Evolutionary conservation across 2,113 vertebrate species (phyloP), one percentile per base, ranked within the genome.

Genomic region (Murina feae): DNA sequence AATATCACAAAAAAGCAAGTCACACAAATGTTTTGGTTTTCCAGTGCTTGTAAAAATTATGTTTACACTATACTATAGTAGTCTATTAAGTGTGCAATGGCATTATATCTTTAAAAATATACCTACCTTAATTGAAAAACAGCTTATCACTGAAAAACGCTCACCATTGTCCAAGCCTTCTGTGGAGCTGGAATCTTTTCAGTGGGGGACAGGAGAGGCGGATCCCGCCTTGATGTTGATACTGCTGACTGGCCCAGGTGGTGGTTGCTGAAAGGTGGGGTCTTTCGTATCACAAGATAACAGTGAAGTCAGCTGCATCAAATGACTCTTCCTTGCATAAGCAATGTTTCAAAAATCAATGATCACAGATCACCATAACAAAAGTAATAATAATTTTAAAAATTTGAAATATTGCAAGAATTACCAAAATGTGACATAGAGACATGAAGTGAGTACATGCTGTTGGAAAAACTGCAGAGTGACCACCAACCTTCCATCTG

Each of bases 181-280:
- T 1, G 10, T 30, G 37, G 37, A 63, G 17, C 53, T 81, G 37
- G 16, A 60, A 44, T 32, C 55, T 82, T 82, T 42, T 63, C 17
- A 2, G 16, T 32, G 23, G 25, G 16, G 2, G 14, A 9, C 6
- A 0, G 8, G 12, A 14, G 25, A 11, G 9, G 23, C 9, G 9
- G 37, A 11, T 63, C 17, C 39, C 32, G 16, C 79, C 10, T 60
- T 39, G 9, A 32, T 42, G 55, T 42, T 12, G 37, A 60, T 10
- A 35, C 78, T 80, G 25, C 78, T 25, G 25, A 20, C 2, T 3
- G 10, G 42, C 39, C 79, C 30, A 6, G 28, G 25, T 7, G 28
- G 28, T 11, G 17, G 25, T 20, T 30, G 37, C 37, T 60, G 37
- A 42, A 63, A 6, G 37, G 28, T 17, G 37, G 28, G 9, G 17